A percentile compares a stretch with the other conserved stretches of the same genome.
phyloP scores from a whole-genome alignment of 2,113 vertebrate genomes.

The Urocolius indicus region DNA sequence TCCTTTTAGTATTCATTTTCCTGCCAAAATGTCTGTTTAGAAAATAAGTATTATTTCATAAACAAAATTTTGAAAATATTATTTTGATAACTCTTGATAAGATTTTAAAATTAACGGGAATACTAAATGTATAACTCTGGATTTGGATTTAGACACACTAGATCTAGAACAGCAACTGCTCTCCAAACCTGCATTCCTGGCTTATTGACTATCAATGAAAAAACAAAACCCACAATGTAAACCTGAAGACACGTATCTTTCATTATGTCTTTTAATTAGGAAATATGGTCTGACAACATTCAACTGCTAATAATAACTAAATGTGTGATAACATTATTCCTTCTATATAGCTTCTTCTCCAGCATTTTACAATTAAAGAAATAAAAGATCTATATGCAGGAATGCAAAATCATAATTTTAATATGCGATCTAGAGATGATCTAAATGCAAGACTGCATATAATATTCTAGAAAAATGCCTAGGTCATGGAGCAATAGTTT shows the following conservation, averaged over 20 bases:
- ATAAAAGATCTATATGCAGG: neutral
- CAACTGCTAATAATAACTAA: neutral
- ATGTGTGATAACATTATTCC: neutral
- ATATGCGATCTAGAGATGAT: neutral
- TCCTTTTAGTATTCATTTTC: neutral
- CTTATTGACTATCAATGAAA: neutral
- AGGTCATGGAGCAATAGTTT: slow-evolving; percentile 48
- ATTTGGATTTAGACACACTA: neutral
- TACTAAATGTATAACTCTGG: neutral
- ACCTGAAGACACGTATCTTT: neutral
- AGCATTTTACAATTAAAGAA: neutral
- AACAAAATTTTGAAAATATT: neutral
- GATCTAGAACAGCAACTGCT: neutral
- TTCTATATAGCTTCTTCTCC: neutral
- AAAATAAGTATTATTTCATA: neutral
- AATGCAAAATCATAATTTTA: neutral
- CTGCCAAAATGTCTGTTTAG: neutral
- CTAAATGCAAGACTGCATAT: neutral
- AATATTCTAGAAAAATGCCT: slow-evolving; percentile 28
- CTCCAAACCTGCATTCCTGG: neutral
- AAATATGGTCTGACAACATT: neutral
- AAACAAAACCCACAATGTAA: neutral
- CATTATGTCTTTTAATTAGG: neutral
- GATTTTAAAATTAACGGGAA: neutral
- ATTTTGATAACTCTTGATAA: neutral